phyloP scores from a whole-genome alignment of 1,140 invertebrate species.

The roundworm (Caenorhabditis elegans) region WBcel235 BX284606.5:7631501-7632000 shows the following conservation, averaged over 20 bases:
- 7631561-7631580: too few species aligned
- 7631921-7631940: constrained; percentile 6
- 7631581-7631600: not conserved
- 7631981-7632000: not conserved
- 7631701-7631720: too few species aligned
- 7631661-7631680: not conserved
- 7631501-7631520: not conserved
- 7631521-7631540: not conserved
- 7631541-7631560: constrained; percentile 29
- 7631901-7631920: not conserved
- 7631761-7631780: not conserved
- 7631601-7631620: not conserved
- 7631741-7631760: not conserved
- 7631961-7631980: not conserved
- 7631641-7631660: not conserved
- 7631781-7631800: not conserved
- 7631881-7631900: not conserved
- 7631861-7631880: constrained; percentile 24
- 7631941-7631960: not conserved
- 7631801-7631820: not conserved
- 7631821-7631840: not conserved
- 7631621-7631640: too few species aligned
- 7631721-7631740: not conserved
- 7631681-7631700: not conserved
- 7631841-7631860: not conserved